These are phyloP conservation scores for Chaetophractus vellerosus DNA, from an alignment of 2,797 vertebrate genomes.

Conservation along the genomic window DNA sequence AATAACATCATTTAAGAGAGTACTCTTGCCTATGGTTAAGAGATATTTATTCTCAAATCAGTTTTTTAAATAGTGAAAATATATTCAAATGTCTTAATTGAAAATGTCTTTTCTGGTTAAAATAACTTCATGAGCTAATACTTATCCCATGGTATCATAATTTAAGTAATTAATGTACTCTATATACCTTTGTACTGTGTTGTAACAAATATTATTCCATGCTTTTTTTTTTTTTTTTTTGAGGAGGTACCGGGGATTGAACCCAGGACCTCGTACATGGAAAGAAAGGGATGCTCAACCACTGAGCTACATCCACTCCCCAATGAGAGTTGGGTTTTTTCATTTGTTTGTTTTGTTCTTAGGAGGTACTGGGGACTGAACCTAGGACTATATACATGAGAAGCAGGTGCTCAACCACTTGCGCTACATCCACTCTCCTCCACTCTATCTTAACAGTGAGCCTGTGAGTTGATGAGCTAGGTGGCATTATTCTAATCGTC, in stretches of 20 bases:
- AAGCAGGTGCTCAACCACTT: too few relatives aligned
- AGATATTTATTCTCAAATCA: slow-evolving; percentile 28
- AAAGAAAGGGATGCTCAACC: too few relatives aligned
- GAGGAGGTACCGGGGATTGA: too few relatives aligned
- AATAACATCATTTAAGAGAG: background rate
- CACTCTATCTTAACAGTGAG: background rate
- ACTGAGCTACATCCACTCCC: too few relatives aligned
- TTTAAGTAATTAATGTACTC: slow-evolving; percentile 6
- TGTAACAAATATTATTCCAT: background rate
- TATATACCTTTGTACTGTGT: background rate
- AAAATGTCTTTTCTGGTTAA: slow-evolving; percentile 47
- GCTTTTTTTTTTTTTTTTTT: too few relatives aligned
- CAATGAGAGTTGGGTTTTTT: too few relatives aligned
- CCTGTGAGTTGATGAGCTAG: background rate
- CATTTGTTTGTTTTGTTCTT: too few relatives aligned
- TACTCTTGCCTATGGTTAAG: background rate
- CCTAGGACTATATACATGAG: too few relatives aligned
- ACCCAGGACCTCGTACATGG: too few relatives aligned
- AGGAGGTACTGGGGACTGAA: too few relatives aligned
- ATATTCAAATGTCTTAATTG: slow-evolving; percentile 1
- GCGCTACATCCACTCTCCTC: too few relatives aligned
- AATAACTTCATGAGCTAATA: background rate
- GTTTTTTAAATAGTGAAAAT: slow-evolving; percentile 41
- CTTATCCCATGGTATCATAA: background rate
- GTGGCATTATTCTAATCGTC: background rate